phyloP scores from a whole-genome alignment of 2,888 invertebrate species.

The Sarcophaga variegata region DNA sequence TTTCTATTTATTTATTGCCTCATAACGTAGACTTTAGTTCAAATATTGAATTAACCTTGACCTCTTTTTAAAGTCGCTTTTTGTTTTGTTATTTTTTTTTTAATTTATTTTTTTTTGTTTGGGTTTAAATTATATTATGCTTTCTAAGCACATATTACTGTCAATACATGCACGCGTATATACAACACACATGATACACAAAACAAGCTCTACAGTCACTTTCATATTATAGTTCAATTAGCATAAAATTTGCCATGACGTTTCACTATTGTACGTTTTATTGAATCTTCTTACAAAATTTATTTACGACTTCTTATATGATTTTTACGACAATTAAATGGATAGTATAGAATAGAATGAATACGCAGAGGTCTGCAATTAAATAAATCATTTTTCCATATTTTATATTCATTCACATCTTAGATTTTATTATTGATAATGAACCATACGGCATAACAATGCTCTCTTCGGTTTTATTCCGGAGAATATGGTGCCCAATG shows the following conservation, averaged over 20 bases:
- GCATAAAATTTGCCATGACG: not conserved
- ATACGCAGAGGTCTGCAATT: no score
- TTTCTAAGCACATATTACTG: constrained; percentile 47
- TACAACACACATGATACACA: not conserved
- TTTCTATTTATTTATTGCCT: not conserved
- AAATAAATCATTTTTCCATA: no score
- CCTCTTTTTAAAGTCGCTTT: constrained; percentile 58
- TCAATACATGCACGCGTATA: not conserved
- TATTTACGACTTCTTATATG: no score
- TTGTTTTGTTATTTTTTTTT: constrained; percentile 17
- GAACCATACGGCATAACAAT: no score
- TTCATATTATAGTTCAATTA: not conserved
- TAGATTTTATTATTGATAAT: no score
- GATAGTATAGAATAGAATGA: no score
- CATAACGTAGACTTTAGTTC: constrained; percentile 19
- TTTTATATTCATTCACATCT: no score
- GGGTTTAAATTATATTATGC: constrained; percentile 36
- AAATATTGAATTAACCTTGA: constrained; percentile 72
- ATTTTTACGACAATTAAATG: no score
- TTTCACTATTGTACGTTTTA: not conserved
- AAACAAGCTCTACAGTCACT: not conserved
- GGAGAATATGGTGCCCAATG: no score
- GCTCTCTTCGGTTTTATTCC: no score
- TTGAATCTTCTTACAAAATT: not conserved
- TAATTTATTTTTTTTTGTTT: not conserved